Evolutionary conservation across 2,888 invertebrate genomes (phyloP), one percentile per base, ranked within the genome.

Genomic region (Flabesymbios commensalis): DNA sequence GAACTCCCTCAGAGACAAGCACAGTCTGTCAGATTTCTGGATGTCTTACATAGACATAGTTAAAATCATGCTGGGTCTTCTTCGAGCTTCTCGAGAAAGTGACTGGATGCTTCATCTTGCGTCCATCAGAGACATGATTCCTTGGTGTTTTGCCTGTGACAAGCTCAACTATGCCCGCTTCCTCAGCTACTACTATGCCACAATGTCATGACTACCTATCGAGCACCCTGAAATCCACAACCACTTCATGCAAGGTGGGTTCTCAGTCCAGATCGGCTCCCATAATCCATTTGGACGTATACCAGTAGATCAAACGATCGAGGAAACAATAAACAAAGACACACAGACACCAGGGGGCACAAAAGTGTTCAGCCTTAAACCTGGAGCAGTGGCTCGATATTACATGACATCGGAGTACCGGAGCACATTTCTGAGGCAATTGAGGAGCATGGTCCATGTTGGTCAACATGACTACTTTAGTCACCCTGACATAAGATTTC

Each of bases 121-220:
- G 29, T 32, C 55, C 4, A 61, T 70, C n/a, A 17, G 54, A 7
- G 22, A 10, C 3, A 58, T 70, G 61, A 63, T 70, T 28, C 70
- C 64, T 4, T 71, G 67, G 65, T 62, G 57, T 33, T 72, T 71
- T 59, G 71, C 70, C 2, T 69, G 68, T 54, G 69, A 72, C 43
- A 59, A 45, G 7, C 33, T 61, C 10, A 72, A 72, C 47, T 70
- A 72, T 52, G 65, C 71, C 24, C 31, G 70, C 10, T 72, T 67
- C 45, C 42, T 72, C 17, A 26, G 64, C 32, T 29, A 41, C 3
- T 71, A 69, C 54, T 60, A 14, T 36, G 52, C 58, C 19, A 47
- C 67, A 48, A 67, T 68, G 68, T 53, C 42, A 22, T 54, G 33
- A 14, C 62, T 68, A 10, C 59, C 51, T n/a, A 41, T 52, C 32